A percentile compares a stretch with the other conserved stretches of the same genome.
Conservation (phyloP, 2,888 invertebrate genomes). For the Anthrax anthrax region DNA sequence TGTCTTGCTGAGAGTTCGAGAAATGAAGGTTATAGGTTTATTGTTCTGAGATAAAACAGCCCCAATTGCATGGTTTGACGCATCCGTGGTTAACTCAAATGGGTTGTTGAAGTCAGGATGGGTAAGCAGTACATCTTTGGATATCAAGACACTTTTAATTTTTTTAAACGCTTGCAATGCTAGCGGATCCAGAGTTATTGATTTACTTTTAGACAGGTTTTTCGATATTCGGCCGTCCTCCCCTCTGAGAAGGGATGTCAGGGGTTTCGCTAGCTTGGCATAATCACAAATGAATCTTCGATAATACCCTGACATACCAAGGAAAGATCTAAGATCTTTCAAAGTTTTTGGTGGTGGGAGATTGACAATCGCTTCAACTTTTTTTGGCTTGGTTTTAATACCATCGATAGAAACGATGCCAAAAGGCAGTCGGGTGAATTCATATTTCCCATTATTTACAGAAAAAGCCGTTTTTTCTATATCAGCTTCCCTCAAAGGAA, state of each 20-base stretch:
- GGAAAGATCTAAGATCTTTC: slow-evolving; percentile 12
- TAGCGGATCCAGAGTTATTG: not conserved
- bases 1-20: not conserved
- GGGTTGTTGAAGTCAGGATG: not conserved
- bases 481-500: not conserved
- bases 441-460: not conserved
- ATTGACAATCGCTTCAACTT: slow-evolving; percentile 13
- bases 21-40: not conserved
- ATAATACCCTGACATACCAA: slow-evolving; percentile 14
- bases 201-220: slow-evolving; percentile 8
- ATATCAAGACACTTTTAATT: not conserved
- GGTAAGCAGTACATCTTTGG: not conserved
- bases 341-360: slow-evolving; percentile 12
- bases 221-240: slow-evolving; percentile 7
- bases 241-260: slow-evolving; percentile 13
- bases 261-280: slow-evolving; percentile 14
- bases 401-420: slow-evolving; percentile 14
- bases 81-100: slow-evolving; percentile 8
- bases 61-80: slow-evolving; percentile 2
- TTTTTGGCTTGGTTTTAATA: slow-evolving; percentile 17
- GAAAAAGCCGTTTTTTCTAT: not conserved
- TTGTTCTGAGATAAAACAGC: not conserved
- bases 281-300: slow-evolving; percentile 14
- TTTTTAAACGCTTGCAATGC: not conserved
- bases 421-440: not conserved